phyloP scores from a whole-genome alignment of 2,888 invertebrate species.

The Hipparchia semele region DNA sequence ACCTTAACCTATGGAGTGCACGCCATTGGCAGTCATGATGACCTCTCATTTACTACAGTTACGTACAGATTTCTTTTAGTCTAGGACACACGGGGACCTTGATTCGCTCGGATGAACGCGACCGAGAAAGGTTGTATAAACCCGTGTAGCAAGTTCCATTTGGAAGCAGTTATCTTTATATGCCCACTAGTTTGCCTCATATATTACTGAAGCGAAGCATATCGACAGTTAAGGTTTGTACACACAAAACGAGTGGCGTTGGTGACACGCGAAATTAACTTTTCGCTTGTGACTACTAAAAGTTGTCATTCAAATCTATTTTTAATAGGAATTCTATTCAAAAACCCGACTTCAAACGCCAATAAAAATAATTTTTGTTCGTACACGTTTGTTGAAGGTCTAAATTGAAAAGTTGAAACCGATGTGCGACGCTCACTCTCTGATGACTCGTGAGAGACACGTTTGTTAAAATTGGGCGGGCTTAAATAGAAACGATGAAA shows the following conservation, averaged over 20 bases:
- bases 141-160: constrained; percentile 50
- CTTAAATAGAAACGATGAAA: too few relatives aligned
- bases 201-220: constrained; percentile 21
- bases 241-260: neutral
- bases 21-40: neutral
- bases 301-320: neutral
- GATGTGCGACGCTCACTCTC: too few relatives aligned
- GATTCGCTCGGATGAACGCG: constrained; percentile 38
- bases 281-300: neutral
- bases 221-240: constrained; percentile 8
- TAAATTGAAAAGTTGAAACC: too few relatives aligned
- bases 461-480: too few relatives aligned
- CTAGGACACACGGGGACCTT: constrained; percentile 37
- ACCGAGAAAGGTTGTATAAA: constrained; percentile 40
- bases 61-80: constrained; percentile 22
- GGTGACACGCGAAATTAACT: neutral
- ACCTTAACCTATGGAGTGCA: neutral
- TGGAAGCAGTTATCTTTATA: constrained; percentile 24
- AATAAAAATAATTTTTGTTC: too few relatives aligned
- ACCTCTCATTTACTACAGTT: constrained; percentile 15
- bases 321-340: too few relatives aligned
- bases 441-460: too few relatives aligned
- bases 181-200: constrained; percentile 22
- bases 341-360: too few relatives aligned
- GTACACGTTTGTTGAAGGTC: too few relatives aligned